A percentile compares a stretch with the other conserved stretches of the same genome.
phyloP scores from a whole-genome alignment of 2,797 vertebrate species.

The Ctenochaetus hawaiiensis region DNA sequence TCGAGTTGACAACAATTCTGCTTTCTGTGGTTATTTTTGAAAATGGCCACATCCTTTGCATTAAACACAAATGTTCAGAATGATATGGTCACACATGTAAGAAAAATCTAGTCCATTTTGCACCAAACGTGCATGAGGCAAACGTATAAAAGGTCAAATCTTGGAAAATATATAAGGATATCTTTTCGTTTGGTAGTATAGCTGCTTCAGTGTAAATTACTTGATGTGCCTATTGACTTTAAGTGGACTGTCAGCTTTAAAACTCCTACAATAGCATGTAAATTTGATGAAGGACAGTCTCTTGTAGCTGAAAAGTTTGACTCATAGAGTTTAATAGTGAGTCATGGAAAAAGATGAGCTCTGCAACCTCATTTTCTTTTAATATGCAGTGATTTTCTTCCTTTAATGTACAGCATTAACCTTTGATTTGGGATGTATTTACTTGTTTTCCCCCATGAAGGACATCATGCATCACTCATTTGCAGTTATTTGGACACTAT shows the following conservation, averaged over 20 bases:
- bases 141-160: not conserved
- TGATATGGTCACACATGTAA: not conserved
- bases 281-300: conserved; percentile 13
- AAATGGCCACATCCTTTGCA: not conserved
- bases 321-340: not conserved
- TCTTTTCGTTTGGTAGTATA: conserved; percentile 7
- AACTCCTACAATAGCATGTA: not conserved
- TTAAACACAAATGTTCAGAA: not conserved
- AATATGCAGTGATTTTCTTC: not conserved
- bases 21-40: not conserved
- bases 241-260: conserved; percentile 13
- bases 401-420: not conserved
- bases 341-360: not conserved
- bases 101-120: conserved; percentile 3
- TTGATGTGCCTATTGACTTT: not conserved
- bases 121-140: not conserved
- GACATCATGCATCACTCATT: not conserved
- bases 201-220: conserved; percentile 25
- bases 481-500: not conserved
- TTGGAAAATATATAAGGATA: conserved; percentile 11
- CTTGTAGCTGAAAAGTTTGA: not conserved
- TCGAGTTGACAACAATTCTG: not conserved
- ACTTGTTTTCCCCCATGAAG: not conserved
- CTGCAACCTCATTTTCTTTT: conserved; percentile 5
- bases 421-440: not conserved